Base-by-base conservation (phyloP, 2,113 vertebrate genomes). In the Platichthys stellatus region DNA sequence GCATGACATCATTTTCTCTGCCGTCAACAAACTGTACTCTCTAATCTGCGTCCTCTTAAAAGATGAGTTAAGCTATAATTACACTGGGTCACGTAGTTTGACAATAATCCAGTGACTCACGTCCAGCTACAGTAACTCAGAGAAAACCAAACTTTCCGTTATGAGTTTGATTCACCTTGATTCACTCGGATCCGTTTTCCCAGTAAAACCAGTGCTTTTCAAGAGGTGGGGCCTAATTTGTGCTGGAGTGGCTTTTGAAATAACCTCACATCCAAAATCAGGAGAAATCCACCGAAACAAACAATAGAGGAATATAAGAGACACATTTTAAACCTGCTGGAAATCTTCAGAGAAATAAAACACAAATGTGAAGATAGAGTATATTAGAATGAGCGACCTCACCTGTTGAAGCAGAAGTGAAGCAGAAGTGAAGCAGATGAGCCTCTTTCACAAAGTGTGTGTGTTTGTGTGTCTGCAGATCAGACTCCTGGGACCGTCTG, bases 91-190 rank as follows among this genome's bases (percentile, higher is more conserved):
- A 83, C 3, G 72, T 59, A 43, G 54, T 64, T 38, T 64, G 35
- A 82, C 47, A 78, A 80, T 92, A 92, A 93, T 93, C 89, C 88
- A 69, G 63, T 38, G 28, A 63, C 69, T 80, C 70, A 31, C 35
- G 79, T 78, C 81, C 35, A 72, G 54, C 20, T 11, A 38, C 58
- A 54, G 28, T 14, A 24, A 5, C 12, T 24, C 26, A 70, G 58
- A 62, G 18, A 65, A 15, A 2, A 51, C 0, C 8, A 24, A 62
- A 43, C 2, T 31, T 20, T 56, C 26, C 4, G 26, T 56, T 15
- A 2, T 28, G 3, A n/a, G 9, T 45, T 10, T n/a, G 38, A 78
- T 53, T 15, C 26, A 8, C 10, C 26, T n/a, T 1, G 15, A 10
- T 14, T 3, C 12, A 18, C 18, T 38, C 35, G 9, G 35, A 38